Conservation (phyloP, 1,140 invertebrate species). For the Drosophila tsacasi region DNA sequence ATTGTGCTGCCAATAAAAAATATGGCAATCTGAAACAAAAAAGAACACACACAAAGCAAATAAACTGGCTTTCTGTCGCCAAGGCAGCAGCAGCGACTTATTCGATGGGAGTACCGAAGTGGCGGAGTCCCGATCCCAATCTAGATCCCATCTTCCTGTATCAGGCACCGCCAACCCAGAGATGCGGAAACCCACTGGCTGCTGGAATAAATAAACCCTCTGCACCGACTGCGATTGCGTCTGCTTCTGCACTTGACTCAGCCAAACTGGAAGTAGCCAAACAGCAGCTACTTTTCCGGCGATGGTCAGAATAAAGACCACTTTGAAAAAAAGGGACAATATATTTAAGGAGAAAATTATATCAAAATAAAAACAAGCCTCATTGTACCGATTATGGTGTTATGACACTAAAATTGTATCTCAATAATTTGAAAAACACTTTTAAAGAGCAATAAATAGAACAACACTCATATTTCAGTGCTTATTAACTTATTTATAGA, state of each 20-base stretch:
- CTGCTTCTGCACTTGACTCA: conserved; percentile 28
- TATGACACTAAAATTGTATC: neutral
- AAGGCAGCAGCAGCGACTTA: conserved; percentile 57
- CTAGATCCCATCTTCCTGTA: conserved; percentile 1
- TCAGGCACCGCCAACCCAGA: conserved; percentile 1
- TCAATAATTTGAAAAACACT: neutral
- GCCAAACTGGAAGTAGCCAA: conserved; percentile 35
- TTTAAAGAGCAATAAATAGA: neutral
- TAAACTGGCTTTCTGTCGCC: conserved; percentile 71
- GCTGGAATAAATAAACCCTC: conserved; percentile 61
- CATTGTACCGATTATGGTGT: fast-evolving
- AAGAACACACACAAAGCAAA: conserved; percentile 55
- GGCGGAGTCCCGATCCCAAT: neutral
- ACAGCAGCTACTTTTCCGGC: conserved; percentile 39
- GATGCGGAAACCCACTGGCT: conserved; percentile 26
- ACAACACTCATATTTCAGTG: neutral
- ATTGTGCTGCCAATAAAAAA: conserved; percentile 72
- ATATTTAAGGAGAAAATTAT: neutral
- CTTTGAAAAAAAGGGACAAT: neutral
- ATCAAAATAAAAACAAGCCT: neutral
- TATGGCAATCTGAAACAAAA: conserved; percentile 50
- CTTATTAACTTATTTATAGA: neutral
- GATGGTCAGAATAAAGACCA: conserved; percentile 22
- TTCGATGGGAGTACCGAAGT: conserved; percentile 3
- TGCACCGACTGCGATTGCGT: conserved; percentile 22